Conservation (phyloP, 37 sponge, comb jelly and placozoan species). For the Tethya wilhelma region DNA sequence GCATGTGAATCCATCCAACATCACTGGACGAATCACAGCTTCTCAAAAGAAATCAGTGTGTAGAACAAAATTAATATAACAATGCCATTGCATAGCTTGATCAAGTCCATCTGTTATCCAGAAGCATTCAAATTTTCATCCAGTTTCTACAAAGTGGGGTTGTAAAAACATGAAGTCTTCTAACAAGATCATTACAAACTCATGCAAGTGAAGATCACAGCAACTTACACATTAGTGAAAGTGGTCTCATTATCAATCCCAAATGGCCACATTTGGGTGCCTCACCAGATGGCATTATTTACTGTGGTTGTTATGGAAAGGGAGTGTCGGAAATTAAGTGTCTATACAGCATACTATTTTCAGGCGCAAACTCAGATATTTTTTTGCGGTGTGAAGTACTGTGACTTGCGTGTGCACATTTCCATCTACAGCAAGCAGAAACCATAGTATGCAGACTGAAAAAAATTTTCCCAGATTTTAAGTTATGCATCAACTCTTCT, state of each 20-base stretch:
- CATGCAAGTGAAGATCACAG: background rate
- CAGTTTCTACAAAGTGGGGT: constrained; percentile 44
- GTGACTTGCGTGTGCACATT: constrained; percentile 53
- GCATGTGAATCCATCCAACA: background rate
- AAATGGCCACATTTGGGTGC: constrained; percentile 66
- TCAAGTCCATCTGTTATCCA: constrained; percentile 55
- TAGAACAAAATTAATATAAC: constrained; percentile 15
- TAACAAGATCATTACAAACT: constrained; percentile 22
- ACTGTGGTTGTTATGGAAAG: constrained; percentile 60
- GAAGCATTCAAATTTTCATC: constrained; percentile 16
- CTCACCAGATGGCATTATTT: constrained; percentile 66
- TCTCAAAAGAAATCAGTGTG: constrained; percentile 49
- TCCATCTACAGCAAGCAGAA: no score
- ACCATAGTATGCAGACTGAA: constrained; percentile 35
- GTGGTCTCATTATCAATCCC: constrained; percentile 44
- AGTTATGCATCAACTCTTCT: background rate
- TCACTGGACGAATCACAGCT: constrained; percentile 28
- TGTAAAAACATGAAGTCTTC: constrained; percentile 40
- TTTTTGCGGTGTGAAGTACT: constrained; percentile 20
- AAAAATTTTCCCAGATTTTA: constrained; percentile 5
- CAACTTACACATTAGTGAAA: constrained; percentile 3
- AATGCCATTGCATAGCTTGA: constrained; percentile 19
- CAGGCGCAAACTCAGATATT: constrained; percentile 58
- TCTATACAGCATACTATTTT: constrained; percentile 53
- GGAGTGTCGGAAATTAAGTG: constrained; percentile 67